Evolutionary conservation across 2,888 invertebrate species (phyloP), one percentile per base, ranked within the genome.

Genomic region (Clusia tigrina): DNA sequence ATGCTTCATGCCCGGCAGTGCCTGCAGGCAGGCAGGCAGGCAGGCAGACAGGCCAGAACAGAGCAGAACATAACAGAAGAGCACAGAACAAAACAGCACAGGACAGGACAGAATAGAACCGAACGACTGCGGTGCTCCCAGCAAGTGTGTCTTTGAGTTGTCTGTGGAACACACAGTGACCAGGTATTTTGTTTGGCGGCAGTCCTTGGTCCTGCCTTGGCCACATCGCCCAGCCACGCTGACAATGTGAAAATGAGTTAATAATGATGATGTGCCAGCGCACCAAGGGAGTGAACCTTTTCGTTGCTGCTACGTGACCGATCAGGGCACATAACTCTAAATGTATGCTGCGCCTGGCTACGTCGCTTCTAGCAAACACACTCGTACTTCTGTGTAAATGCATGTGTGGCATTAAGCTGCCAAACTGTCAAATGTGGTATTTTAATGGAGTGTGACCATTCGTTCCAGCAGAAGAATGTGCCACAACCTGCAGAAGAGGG

Each of bases 221-320:
- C 18, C n/a, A 9, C 22, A 2, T 2, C 60, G 18, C 15, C 2
- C 22, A 12, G 20, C 22, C 42, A 22, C 12, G 54, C 54, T 54
- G 62, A 57, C 57, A 58, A 54, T 62, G 62, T 46, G 62, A 62
- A 52, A 62, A 62, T 62, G 58, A 61, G 61, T 61, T 61, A 61
- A 61, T 61, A 38, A 62, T 62, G 62, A 57, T 57, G 62, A 24
- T 23, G 12, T n/a, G 38, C 56, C 42, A 48, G 20, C 48, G 48
- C 15, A 9, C 18, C 18, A 48, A 22, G 22, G 22, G 48, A 3
- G 48, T 5, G 42, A 3, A 42, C 3, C 38, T 48, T 24, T 46
- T 24, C 15, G n/a, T 24, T 53, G 53, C 25, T 25, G 54, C 53
- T 18, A 25, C 46, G 17, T 53, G 23, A 2, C 46, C 32, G 53